Evolutionary conservation across 2,888 invertebrate genomes (phyloP).

Genomic region (Eupithecia pulchellata): DNA sequence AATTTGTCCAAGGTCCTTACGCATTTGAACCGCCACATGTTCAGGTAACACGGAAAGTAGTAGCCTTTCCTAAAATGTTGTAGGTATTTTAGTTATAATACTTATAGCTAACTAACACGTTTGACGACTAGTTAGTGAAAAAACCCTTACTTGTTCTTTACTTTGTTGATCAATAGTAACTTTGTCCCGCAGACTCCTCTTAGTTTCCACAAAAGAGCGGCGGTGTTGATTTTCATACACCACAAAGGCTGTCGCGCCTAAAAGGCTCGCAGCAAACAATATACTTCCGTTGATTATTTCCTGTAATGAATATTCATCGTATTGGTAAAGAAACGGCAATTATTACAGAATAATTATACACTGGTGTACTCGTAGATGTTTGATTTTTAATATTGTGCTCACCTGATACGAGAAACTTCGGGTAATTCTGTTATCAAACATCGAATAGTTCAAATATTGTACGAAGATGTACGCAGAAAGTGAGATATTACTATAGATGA

Average conservation of each 20-base stretch:
- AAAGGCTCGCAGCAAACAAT: conserved; percentile 88
- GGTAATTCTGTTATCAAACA: conserved; percentile 63
- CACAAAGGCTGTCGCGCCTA: conserved; percentile 86
- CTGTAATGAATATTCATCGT: conserved; percentile 69
- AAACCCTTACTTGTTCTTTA: conserved; percentile 90
- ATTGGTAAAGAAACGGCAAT: not conserved
- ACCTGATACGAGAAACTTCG: conserved; percentile 75
- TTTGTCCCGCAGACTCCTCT: conserved; percentile 95
- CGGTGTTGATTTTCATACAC: conserved; percentile 95
- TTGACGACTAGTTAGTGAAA: not conserved
- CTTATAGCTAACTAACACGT: not conserved
- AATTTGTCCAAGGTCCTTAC: conserved; percentile 95
- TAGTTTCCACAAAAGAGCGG: conserved; percentile 94
- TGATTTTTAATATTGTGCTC: conserved; percentile 14
- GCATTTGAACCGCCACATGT: conserved; percentile 98
- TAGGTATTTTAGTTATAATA: not conserved
- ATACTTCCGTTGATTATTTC: conserved; percentile 89
- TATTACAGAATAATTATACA: not conserved
- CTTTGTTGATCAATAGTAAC: conserved; percentile 97
- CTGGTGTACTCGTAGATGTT: too few species aligned
- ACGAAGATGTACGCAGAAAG: conserved; percentile 65
- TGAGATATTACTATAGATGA: conserved; percentile 67
- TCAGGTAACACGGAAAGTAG: conserved; percentile 97
- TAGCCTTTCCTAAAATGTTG: conserved; percentile 91
- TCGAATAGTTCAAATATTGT: conserved; percentile 71